phyloP scores from a whole-genome alignment of 1,140 invertebrate species.

The Aricia agestis region DNA sequence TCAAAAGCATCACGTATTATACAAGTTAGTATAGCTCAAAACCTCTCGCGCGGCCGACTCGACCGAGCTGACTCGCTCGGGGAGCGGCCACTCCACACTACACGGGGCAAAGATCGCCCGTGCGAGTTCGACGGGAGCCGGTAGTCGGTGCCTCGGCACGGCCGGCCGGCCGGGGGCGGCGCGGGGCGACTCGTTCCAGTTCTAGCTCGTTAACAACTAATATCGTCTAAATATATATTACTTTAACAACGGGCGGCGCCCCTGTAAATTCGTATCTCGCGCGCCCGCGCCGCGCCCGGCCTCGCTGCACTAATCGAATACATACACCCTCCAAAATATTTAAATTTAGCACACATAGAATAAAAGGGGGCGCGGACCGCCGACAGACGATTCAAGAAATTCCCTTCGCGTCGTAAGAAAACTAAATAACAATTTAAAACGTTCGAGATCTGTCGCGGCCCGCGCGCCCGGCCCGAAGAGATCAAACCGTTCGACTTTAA shows the following conservation, averaged over 20 bases:
- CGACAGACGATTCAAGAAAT: not conserved
- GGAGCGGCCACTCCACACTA: constrained; percentile 67
- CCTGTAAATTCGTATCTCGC: constrained; percentile 7
- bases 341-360: constrained; percentile 16
- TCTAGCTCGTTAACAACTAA: constrained; percentile 16
- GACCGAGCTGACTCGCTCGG: constrained; percentile 60
- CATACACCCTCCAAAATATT: constrained; percentile 6
- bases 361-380: not conserved
- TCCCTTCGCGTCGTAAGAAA: not conserved
- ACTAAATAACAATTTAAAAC: constrained; percentile 13
- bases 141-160: constrained; percentile 17
- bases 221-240: constrained; percentile 10
- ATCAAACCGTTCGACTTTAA: constrained; percentile 60
- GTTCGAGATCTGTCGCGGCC: constrained; percentile 22
- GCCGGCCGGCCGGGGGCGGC: not conserved
- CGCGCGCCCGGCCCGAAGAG: constrained; percentile 28
- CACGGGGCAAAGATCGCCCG: constrained; percentile 32
- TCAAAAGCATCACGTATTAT: constrained; percentile 69
- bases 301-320: constrained; percentile 5
- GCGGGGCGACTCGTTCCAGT: not conserved
- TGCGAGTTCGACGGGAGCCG: constrained; percentile 24
- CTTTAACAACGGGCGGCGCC: not conserved
- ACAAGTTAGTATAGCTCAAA: constrained; percentile 68
- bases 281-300: not conserved
- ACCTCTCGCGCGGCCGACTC: constrained; percentile 54